Evolutionary conservation across 2,113 vertebrate genomes (phyloP).

Genomic region (Hippocampus abdominalis): DNA sequence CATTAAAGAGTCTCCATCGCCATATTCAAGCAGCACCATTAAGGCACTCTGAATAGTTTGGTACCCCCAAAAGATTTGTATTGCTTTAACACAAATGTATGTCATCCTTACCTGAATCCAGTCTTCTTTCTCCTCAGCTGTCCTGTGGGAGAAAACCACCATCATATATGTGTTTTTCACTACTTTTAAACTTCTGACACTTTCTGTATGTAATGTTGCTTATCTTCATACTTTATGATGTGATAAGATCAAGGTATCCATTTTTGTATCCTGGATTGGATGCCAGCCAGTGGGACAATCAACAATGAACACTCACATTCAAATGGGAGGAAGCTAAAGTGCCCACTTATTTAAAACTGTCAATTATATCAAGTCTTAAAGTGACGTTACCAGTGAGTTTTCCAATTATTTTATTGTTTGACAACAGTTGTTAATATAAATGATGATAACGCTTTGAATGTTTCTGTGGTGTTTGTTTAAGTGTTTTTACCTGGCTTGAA

Average conservation of each 20-base stretch:
- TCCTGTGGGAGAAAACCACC: conserved; percentile 71
- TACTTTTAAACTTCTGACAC: no score
- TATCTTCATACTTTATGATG: neutral
- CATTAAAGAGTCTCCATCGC: neutral
- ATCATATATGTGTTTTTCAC: conserved; percentile 7
- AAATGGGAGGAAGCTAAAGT: no score
- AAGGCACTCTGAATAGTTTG: neutral
- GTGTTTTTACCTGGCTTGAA: conserved; percentile 84
- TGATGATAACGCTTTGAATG: neutral
- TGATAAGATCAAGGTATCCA: neutral
- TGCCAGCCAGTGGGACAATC: no score
- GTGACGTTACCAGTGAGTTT: no score
- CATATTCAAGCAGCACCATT: neutral
- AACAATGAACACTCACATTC: no score
- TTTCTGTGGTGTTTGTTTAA: neutral
- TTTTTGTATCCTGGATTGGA: no score
- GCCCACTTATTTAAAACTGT: no score
- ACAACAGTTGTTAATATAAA: neutral
- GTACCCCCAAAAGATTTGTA: neutral
- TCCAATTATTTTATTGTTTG: no score
- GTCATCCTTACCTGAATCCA: conserved; percentile 85
- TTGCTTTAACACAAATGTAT: neutral
- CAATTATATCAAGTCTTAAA: no score
- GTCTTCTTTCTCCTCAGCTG: conserved; percentile 91
- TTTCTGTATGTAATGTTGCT: neutral